Evolutionary conservation across 1,140 invertebrate species (phyloP).

Genomic region (Holotrichia oblita): DNA sequence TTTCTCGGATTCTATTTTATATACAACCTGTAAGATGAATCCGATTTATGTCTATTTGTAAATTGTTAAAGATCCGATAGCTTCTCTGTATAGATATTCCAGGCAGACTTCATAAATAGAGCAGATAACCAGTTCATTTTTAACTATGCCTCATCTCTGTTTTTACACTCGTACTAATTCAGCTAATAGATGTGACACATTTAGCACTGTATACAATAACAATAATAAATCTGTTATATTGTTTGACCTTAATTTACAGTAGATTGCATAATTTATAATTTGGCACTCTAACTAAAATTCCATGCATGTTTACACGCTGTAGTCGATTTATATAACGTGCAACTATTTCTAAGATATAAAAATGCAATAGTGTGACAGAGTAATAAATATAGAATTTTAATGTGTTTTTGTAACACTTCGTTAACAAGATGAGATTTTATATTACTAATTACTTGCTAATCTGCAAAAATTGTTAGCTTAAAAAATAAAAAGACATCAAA

Average conservation of each 20-base stretch:
- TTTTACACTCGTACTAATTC: background rate
- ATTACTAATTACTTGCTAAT: no score
- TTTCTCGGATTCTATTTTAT: no score
- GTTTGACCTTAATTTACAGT: background rate
- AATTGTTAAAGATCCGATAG: no score
- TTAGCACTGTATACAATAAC: background rate
- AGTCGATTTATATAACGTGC: background rate
- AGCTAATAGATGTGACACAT: background rate
- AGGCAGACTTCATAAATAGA: background rate
- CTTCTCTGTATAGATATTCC: background rate
- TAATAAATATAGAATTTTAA: no score
- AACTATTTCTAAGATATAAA: background rate
- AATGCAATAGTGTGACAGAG: no score
- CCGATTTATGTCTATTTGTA: no score
- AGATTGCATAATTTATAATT: background rate
- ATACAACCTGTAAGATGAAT: no score
- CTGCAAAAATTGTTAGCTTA: no score
- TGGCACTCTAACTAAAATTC: background rate
- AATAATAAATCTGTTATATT: background rate
- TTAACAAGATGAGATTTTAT: no score
- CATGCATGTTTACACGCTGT: background rate
- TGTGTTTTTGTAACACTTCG: no score
- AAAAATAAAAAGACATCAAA: no score
- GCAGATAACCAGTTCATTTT: background rate
- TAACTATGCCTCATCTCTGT: conserved; percentile 4